Evolutionary conservation across 2,888 invertebrate genomes (phyloP).

Genomic region (Parascotia fuliginaria): DNA sequence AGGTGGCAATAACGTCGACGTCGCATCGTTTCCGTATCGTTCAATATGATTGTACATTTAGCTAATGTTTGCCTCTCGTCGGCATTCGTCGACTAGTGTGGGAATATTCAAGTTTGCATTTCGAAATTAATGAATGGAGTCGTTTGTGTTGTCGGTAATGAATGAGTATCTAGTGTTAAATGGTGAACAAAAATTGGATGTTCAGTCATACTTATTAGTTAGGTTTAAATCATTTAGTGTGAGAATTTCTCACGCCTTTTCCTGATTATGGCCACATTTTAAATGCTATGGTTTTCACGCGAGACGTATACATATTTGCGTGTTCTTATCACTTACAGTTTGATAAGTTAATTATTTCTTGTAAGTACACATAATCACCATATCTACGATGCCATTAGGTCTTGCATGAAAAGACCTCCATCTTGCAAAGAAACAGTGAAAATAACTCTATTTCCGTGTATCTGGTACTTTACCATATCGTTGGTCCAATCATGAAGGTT

Average conservation of each 20-base stretch:
- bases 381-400: no score
- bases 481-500: no score
- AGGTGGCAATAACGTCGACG: no score
- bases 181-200: slow-evolving; percentile 30
- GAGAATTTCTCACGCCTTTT: slow-evolving; percentile 23
- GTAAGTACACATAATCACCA: no score
- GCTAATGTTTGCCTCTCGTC: slow-evolving; percentile 62
- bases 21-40: slow-evolving; percentile 10
- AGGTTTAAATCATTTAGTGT: slow-evolving; percentile 15
- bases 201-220: slow-evolving; percentile 20
- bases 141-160: slow-evolving; percentile 51
- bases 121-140: slow-evolving; percentile 51
- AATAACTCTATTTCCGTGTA: no score
- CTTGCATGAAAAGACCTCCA: no score
- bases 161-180: slow-evolving; percentile 44
- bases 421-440: no score
- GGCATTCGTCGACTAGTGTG: slow-evolving; percentile 51
- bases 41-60: slow-evolving; percentile 35
- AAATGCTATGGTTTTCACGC: not conserved
- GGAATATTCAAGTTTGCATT: slow-evolving; percentile 56
- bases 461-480: no score
- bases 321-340: not conserved
- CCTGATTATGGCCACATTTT: not conserved
- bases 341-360: no score
- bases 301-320: not conserved